Percentiles rank a stretch among this genome's conserved stretches.
Evolutionary conservation across 1,140 invertebrate species (phyloP).

Genomic region (Atta colombica): DNA sequence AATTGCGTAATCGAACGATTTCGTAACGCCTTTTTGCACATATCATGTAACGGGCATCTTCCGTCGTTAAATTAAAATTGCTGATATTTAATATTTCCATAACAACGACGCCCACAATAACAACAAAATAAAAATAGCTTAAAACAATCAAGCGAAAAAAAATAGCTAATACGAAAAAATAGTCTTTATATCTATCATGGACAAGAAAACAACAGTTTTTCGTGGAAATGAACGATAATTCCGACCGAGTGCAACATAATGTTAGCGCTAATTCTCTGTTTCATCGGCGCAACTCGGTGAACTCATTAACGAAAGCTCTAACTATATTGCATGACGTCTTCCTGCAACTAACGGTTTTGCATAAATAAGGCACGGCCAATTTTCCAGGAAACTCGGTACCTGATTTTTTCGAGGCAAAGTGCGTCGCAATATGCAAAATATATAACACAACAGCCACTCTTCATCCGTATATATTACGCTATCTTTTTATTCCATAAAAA

Average conservation of each 20-base stretch:
- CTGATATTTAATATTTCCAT: background rate
- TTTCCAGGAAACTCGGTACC: background rate
- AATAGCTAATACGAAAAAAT: background rate
- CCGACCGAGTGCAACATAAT: background rate
- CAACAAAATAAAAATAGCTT: background rate
- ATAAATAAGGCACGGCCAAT: slow-evolving; percentile 28
- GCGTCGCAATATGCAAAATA: background rate
- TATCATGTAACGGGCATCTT: background rate
- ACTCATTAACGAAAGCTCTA: slow-evolving; percentile 26
- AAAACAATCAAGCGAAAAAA: background rate
- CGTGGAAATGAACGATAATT: background rate
- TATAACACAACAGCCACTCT: background rate
- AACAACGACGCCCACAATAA: background rate
- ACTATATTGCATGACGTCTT: background rate
- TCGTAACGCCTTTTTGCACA: background rate
- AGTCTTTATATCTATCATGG: background rate
- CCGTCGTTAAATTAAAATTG: background rate
- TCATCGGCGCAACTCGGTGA: background rate
- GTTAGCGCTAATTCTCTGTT: background rate
- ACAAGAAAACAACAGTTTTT: background rate
- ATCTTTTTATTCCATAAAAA: background rate
- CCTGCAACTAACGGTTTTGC: slow-evolving; percentile 31
- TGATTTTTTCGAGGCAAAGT: background rate
- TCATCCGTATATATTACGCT: background rate
- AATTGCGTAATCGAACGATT: slow-evolving; percentile 30